Evolutionary conservation across 2,888 invertebrate species (phyloP).

Genomic region (Eudasyphora cyanicolor): DNA sequence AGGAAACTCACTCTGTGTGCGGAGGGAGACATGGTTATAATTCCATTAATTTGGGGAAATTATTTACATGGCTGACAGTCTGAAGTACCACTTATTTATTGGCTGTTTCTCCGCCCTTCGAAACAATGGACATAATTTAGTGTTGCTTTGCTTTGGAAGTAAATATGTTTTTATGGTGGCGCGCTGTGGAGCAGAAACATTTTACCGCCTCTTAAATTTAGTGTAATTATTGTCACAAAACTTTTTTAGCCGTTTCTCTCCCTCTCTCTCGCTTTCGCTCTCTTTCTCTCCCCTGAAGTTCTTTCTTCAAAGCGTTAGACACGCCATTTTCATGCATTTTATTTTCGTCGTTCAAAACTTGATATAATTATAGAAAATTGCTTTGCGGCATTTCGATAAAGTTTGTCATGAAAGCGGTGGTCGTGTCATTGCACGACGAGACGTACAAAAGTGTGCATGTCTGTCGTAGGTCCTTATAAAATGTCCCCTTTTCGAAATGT

Average conservation of each 20-base stretch:
- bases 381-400: constrained; percentile 61
- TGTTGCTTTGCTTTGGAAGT: neutral
- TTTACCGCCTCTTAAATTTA: constrained; percentile 29
- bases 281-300: neutral
- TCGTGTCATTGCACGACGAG: constrained; percentile 54
- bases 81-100: constrained; percentile 46
- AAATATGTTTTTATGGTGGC: neutral
- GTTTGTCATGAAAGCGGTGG: constrained; percentile 45
- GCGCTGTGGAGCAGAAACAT: neutral
- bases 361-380: constrained; percentile 67
- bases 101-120: neutral
- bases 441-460: too few relatives aligned
- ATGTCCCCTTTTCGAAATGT: constrained; percentile 14
- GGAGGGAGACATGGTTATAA: constrained; percentile 8
- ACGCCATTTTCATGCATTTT: constrained; percentile 59
- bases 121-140: neutral
- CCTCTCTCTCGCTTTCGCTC: constrained; percentile 4
- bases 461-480: constrained; percentile 27
- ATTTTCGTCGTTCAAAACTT: constrained; percentile 25
- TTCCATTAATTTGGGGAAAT: constrained; percentile 11
- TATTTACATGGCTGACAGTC: constrained; percentile 34
- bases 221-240: constrained; percentile 60
- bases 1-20: too few relatives aligned
- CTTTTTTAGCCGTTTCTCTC: constrained; percentile 21
- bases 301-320: constrained; percentile 9